Base-by-base conservation (phyloP, 2,113 vertebrate genomes). In the Benitochromis conjunctus region DNA sequence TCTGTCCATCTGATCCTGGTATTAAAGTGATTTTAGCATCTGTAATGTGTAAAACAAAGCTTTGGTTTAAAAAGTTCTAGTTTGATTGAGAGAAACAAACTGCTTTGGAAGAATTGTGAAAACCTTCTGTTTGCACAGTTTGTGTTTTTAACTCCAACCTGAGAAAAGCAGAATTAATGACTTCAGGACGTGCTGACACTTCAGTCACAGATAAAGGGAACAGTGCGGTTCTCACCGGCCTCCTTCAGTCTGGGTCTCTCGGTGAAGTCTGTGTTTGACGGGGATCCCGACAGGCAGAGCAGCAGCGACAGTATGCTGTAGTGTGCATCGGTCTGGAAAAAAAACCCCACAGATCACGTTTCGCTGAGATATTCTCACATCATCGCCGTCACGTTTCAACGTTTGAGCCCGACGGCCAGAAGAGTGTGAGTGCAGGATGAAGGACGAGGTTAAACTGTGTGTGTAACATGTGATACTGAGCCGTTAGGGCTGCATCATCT, bases 241-340 rank as follows among this genome's bases (percentile, higher is more conserved):
- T 96, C 96, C 82, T 94, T 97, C 41, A 93, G 54, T 92, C 98
- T 96, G 92, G 97, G 96, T 85, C 96, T 97, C 94, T 99, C 98
- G 62, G 96, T 96, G 88, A 97, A 99, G 87, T 92, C 94, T 54
- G 96, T 96, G 90, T 98, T 99, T 80, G 97, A 98, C 57, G 98
- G 98, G 24, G 98, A 98, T 82, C 96, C 97, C n/a, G 99, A 99
- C 29, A 99, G 94, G 87, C 96, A 95, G 10, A 99, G 96, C 58
- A 99, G 96, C 86, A 99, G 96, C 4, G 97, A 97, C 36, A 99
- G 92, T 34, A 99, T 83, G 55, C 98, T 95, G 95, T 97, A 98
- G 94, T 99, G 99, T 3, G 88, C 88, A 48, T 96, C 94, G 3
- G 96, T 97, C 96, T 97, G 90, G 26, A 26, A 16, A 86, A 60